Percentiles rank a stretch among this genome's conserved stretches.
Conservation (phyloP, 2,888 invertebrate genomes). For the Cantharis rufa region DNA sequence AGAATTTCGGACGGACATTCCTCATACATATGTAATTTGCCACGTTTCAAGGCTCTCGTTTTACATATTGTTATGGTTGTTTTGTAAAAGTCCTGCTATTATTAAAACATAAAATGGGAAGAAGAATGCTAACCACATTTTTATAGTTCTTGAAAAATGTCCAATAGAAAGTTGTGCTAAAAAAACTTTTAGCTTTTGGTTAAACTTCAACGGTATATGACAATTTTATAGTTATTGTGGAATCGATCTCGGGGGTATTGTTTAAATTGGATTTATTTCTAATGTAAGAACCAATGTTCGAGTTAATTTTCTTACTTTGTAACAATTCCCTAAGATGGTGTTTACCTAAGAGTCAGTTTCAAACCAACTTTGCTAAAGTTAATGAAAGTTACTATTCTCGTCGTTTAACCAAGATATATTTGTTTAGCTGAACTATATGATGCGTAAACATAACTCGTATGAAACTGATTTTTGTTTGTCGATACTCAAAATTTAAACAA, state of each 20-base stretch:
- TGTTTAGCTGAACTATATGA: constrained; percentile 10
- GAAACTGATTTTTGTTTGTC: background rate
- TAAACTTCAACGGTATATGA: background rate
- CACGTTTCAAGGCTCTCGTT: background rate
- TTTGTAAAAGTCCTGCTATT: background rate
- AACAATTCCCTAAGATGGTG: constrained; percentile 19
- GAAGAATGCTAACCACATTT: background rate
- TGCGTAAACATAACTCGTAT: constrained; percentile 11
- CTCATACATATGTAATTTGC: constrained; percentile 3
- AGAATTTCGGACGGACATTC: constrained; percentile 4
- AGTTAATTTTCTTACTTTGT: constrained; percentile 21
- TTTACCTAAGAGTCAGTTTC: constrained; percentile 17
- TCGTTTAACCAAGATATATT: constrained; percentile 7
- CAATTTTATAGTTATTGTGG: constrained; percentile 4
- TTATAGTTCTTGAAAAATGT: background rate
- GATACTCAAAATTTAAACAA: background rate
- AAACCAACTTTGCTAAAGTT: constrained; percentile 8
- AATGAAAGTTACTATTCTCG: constrained; percentile 18
- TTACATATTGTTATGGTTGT: background rate
- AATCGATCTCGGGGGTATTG: constrained; percentile 2
- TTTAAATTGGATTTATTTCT: constrained; percentile 14
- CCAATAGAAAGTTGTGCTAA: background rate
- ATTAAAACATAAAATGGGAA: background rate
- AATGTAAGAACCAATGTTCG: constrained; percentile 10
- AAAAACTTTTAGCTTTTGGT: background rate